A percentile compares a stretch with the other conserved stretches of the same genome.
phyloP scores from a whole-genome alignment of 2,113 vertebrate genomes.

The Genyomyrus donnyi region DNA sequence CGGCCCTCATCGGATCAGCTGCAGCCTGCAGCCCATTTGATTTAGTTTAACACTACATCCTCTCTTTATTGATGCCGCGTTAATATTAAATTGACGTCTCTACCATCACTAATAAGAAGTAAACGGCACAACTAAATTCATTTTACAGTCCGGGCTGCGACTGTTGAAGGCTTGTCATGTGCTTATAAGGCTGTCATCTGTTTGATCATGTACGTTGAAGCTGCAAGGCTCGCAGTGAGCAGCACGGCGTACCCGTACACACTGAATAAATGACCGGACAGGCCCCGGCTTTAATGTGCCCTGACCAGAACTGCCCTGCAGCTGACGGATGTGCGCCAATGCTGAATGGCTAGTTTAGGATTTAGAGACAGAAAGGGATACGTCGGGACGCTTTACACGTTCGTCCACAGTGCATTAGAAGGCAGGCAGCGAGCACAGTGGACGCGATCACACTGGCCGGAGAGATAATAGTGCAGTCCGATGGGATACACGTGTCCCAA shows the following conservation, averaged over 20 bases:
- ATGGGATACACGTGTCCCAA: not conserved
- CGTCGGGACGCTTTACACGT: not conserved
- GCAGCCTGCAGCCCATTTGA: not conserved
- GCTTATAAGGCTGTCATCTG: not conserved
- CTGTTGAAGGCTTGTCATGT: not conserved
- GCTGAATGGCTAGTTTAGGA: not conserved
- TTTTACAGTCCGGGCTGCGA: not conserved
- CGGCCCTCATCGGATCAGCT: not conserved
- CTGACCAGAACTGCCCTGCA: not conserved
- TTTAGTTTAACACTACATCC: not conserved
- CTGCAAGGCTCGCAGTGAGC: not conserved
- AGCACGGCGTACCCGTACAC: not conserved
- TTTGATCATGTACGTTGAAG: not conserved
- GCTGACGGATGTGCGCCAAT: not conserved
- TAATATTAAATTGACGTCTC: not conserved
- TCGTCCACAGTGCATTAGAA: not conserved
- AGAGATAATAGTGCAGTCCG: not conserved
- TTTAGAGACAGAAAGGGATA: not conserved
- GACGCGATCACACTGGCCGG: not conserved
- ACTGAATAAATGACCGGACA: not conserved
- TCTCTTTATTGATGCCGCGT: not conserved
- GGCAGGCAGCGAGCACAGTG: not conserved
- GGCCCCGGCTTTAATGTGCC: not conserved
- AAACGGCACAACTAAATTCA: not conserved
- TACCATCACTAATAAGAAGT: not conserved